phyloP scores from a whole-genome alignment of 2,113 vertebrate species.

The Hyla sarda region DNA sequence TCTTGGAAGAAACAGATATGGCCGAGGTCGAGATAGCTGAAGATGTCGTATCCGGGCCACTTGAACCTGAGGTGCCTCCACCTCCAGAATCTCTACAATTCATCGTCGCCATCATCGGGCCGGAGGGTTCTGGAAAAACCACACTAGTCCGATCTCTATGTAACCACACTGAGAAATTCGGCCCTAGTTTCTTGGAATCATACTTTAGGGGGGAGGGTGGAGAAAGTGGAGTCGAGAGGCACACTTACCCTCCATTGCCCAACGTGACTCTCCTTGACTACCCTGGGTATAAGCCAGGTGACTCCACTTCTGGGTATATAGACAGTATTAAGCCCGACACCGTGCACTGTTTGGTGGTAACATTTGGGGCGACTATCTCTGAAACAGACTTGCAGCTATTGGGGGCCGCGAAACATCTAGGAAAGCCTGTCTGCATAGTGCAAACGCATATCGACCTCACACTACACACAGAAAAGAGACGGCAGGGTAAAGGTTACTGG shows the following conservation, averaged over 20 bases:
- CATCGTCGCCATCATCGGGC: constrained; percentile 53
- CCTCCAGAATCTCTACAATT: constrained; percentile 40
- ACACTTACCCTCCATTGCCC: constrained; percentile 47
- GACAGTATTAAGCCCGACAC: constrained; percentile 24
- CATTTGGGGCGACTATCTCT: neutral
- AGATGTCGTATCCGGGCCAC: neutral
- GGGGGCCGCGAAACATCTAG: constrained; percentile 32
- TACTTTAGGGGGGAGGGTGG: constrained; percentile 44
- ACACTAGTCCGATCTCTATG: constrained; percentile 34
- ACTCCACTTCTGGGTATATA: constrained; percentile 20
- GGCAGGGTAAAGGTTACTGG: constrained; percentile 37
- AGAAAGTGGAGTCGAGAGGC: neutral
- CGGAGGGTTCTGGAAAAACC: constrained; percentile 42
- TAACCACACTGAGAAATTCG: constrained; percentile 6
- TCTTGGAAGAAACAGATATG: constrained; percentile 8
- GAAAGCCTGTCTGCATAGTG: constrained; percentile 28
- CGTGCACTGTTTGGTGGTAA: constrained; percentile 53
- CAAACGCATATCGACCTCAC: constrained; percentile 58
- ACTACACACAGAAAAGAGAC: constrained; percentile 56
- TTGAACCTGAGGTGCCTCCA: neutral
- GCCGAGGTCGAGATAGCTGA: constrained; percentile 4
- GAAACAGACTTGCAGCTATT: constrained; percentile 35
- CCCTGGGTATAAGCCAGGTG: constrained; percentile 27
- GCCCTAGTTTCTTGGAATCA: neutral
- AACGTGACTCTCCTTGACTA: constrained; percentile 50